Evolutionary conservation across 2,888 invertebrate genomes (phyloP), one percentile per base, ranked within the genome.

Genomic region (Rhagonycha lutea): DNA sequence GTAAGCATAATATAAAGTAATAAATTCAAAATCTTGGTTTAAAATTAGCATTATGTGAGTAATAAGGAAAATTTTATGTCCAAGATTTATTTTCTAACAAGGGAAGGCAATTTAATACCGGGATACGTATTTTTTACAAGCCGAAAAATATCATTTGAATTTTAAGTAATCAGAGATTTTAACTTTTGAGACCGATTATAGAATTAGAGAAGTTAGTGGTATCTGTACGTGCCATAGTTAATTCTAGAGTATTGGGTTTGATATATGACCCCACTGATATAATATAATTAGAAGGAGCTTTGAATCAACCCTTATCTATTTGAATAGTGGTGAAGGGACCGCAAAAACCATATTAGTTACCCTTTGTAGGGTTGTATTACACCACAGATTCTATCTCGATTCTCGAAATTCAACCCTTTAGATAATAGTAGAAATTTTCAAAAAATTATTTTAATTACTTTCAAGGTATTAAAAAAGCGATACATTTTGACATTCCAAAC

Each of bases 281-380:
- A 87, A 87, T 87, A 87, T 87, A 87, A 87, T 87, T 87, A 87
- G 86, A 85, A 86, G 84, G 84, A 86, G 86, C 86, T 86, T 85
- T 86, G 86, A 85, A 85, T 86, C 85, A 84, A 85, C 87, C 87
- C 86, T 87, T 87, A 87, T 87, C 87, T 87, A 86, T 87, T 86
- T 87, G 87, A 87, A 86, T 87, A 86, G 87, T 86, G 85, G 86
- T 80, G 85, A 84, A 86, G 86, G 86, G 86, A 84, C 85, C 84
- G 87, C 87, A 87, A 87, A 87, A 87, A 87, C 86, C 86, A 84
- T 86, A 86, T 86, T 86, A 86, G 86, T 86, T 86, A 86, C 86
- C 86, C 87, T 86, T 86, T 86, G 84, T 84, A 81, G 83, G 85
- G 83, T 85, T 83, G 81, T 83, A 84, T 86, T 86, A 82, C 83